phyloP scores from a whole-genome alignment of 2,113 vertebrate genomes.

The Labeo catla region DNA sequence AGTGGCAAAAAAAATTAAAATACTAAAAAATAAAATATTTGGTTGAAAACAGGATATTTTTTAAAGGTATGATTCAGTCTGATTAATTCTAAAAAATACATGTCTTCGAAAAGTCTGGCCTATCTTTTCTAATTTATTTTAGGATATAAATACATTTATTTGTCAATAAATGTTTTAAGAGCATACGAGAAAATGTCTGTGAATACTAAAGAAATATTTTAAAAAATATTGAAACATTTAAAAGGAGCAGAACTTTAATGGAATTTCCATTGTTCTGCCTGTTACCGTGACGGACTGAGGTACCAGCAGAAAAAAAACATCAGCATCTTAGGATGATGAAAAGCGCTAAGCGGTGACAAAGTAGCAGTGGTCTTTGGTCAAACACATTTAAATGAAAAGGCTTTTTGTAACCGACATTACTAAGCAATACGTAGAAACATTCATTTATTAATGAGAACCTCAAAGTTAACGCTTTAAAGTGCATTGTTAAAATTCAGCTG shows the following conservation, averaged over 20 bases:
- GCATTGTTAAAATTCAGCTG: neutral
- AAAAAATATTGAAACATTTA: neutral
- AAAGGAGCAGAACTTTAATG: neutral
- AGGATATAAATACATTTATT: neutral
- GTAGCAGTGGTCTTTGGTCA: neutral
- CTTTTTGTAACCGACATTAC: neutral
- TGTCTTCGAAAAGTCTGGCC: neutral
- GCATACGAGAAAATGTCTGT: neutral
- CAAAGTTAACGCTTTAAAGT: neutral
- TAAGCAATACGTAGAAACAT: neutral
- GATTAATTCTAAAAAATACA: no score
- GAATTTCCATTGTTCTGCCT: neutral
- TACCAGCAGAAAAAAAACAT: neutral
- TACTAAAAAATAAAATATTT: neutral
- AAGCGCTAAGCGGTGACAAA: neutral
- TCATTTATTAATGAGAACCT: neutral
- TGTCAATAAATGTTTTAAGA: neutral
- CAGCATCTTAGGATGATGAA: neutral
- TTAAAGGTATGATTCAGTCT: neutral
- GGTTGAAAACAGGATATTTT: neutral
- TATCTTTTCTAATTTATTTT: neutral
- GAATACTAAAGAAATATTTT: neutral
- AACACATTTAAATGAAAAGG: neutral
- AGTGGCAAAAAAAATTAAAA: neutral
- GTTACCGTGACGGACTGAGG: neutral